Base-by-base conservation (phyloP, 2,797 vertebrate genomes). In the Petrocephalus schoutedeni region DNA sequence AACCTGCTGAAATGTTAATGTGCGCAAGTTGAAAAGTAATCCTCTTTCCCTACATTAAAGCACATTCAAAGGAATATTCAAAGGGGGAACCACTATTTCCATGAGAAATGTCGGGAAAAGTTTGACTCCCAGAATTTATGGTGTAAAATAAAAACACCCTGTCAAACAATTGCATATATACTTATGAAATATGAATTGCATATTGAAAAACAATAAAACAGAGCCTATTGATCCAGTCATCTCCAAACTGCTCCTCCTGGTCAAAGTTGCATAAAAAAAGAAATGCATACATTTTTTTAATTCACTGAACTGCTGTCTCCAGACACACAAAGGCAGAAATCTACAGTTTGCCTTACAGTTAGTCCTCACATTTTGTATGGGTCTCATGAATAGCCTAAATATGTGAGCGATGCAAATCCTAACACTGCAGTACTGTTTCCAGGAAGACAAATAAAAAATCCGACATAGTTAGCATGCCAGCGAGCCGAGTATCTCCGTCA, bases 1-100 rank as follows among this genome's bases (percentile, higher is more conserved):
- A 89, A 89, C 53, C 21, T 71, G 53, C 51, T 86, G 87, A 61
- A 49, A 51, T 88, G 57, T 77, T 77, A 41, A n/a, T 21, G 71
- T 36, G 82, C 54, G 32, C 21, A 54, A 85, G 80, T 10, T 14
- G 45, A 64, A 32, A 67, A 51, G 12, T 57, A 86, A 23, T 32
- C 61, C 6, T 53, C 28, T 45, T 59, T 14, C 58, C 28, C 28
- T 85, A 16, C 74, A 45, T 61, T 56, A 82, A 64, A 89, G 77
- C 86, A 59, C 41, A 51, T 61, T 59, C 32, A 77, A 58, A 64
- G 41, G 12, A 77, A 80, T 84, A 51, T 84, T 84, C 21, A 32
- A 56, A 57, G 53, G 57, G 32, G 54, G n/a, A n/a, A n/a, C 28
- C 2, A 14, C 54, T 9, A 32, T 58, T 85, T 8, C 10, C 53